phyloP scores from a whole-genome alignment of 2,888 invertebrate genomes.

The Selenia dentaria region DNA sequence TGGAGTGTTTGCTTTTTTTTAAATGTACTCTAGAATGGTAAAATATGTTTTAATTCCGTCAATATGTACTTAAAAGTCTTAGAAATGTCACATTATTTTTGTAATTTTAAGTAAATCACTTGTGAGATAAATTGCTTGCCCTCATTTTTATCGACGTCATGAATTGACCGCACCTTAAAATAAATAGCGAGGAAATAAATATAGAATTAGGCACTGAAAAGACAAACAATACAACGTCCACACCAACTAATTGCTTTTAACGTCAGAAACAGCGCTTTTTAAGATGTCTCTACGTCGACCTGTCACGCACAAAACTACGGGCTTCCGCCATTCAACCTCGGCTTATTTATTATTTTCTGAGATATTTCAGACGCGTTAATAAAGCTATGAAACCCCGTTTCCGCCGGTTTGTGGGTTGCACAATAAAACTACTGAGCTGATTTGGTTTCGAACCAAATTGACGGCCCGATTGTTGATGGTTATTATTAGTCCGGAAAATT shows the following conservation, averaged over 20 bases:
- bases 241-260: not conserved
- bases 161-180: no score
- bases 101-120: no score
- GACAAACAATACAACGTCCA: not conserved
- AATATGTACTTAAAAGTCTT: no score
- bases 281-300: conserved; percentile 34
- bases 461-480: conserved; percentile 12
- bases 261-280: conserved; percentile 3
- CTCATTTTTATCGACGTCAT: no score
- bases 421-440: conserved; percentile 33
- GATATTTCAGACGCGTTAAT: conserved; percentile 43
- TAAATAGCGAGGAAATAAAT: no score
- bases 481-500: no score
- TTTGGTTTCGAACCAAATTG: conserved; percentile 20
- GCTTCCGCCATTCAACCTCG: conserved; percentile 44
- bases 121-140: no score
- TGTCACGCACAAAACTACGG: conserved; percentile 54
- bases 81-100: no score
- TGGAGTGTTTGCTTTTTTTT: no score
- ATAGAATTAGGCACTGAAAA: no score
- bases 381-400: conserved; percentile 33
- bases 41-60: no score
- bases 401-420: conserved; percentile 29
- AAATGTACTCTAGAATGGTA: no score
- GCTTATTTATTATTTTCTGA: conserved; percentile 55